Evolutionary conservation across 2,113 vertebrate species (phyloP).

Genomic region (Entosphenus tridentatus): DNA sequence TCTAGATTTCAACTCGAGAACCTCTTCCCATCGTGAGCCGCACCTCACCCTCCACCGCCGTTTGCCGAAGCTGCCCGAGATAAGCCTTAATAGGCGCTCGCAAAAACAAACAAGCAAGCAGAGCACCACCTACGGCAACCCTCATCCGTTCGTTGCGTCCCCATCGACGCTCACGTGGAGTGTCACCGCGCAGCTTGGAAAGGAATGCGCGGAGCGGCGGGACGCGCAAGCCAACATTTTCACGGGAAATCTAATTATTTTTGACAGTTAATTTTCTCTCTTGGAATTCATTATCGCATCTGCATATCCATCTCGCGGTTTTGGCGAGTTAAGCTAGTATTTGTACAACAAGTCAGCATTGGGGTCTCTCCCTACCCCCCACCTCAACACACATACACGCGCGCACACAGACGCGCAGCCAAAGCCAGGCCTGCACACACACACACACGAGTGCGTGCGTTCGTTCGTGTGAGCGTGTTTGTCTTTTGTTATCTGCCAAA

Average conservation of each 20-base stretch:
- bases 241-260: slow-evolving; percentile 4
- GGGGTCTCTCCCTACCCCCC: background rate
- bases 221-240: background rate
- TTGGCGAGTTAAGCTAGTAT: too few relatives aligned
- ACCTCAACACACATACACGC: background rate
- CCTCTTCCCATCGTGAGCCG: too few relatives aligned
- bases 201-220: too few relatives aligned
- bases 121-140: too few relatives aligned
- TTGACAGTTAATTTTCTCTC: slow-evolving; percentile 6
- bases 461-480: background rate
- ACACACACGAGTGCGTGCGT: background rate
- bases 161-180: too few relatives aligned
- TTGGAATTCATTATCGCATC: slow-evolving; percentile 3
- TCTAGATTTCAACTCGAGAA: too few relatives aligned
- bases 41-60: too few relatives aligned
- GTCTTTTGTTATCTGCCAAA: background rate
- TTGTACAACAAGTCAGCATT: background rate
- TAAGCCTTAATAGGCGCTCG: too few relatives aligned
- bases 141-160: too few relatives aligned
- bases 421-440: background rate
- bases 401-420: background rate
- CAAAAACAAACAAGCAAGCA: too few relatives aligned
- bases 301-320: slow-evolving; percentile 5
- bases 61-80: too few relatives aligned
- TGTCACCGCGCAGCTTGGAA: too few relatives aligned